Evolutionary conservation across 2,113 vertebrate genomes (phyloP), one percentile per base, ranked within the genome.

Genomic region (Prinia subflava): DNA sequence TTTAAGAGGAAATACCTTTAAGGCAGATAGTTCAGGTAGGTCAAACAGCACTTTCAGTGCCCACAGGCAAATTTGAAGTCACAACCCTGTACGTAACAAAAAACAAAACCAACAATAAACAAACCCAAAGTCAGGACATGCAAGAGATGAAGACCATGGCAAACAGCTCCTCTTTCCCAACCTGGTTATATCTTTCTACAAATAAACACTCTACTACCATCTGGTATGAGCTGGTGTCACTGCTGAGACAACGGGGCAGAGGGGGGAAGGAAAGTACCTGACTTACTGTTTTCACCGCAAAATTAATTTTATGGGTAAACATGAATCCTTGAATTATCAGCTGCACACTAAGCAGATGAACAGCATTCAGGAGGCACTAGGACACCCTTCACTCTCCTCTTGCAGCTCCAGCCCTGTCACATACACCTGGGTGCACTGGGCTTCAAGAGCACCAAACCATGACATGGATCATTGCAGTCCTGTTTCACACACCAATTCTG

Each of bases 351-450:
- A 94, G 37, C 17, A 65, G 24, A 27, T 23, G 31, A 82, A 63
- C 8, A 47, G 39, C 0, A 0, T 27, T 68, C 56, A 68, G 59
- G 24, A 80, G 28, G 63, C 68, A 69, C 35, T 73, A 15, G 4
- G 31, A 39, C 1, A 3, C 16, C 24, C 18, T 47, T 25, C 13
- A 46, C 4, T n/a, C 33, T 41, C 15, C 8, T 28, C 13, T 49
- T 23, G 19, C 33, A 80, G 27, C n/a, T 77, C 47, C 28, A 87
- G 56, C 17, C 52, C 39, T 65, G 27, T 31, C 44, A 24, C 0
- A 17, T 2, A 37, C 6, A 57, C 19, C 53, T 28, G 11, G 0
- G 0, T 5, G 9, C 31, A 39, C 13, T 24, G 42, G 42, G 33
- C 65, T 87, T 46, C 47, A 15, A 53, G 8, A 2, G 13, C 49